Percentiles rank a stretch among this genome's conserved stretches.
These are phyloP conservation scores for Ascidia mentula DNA, from an alignment of 23 tunicate species.

Conservation along the genomic window DNA sequence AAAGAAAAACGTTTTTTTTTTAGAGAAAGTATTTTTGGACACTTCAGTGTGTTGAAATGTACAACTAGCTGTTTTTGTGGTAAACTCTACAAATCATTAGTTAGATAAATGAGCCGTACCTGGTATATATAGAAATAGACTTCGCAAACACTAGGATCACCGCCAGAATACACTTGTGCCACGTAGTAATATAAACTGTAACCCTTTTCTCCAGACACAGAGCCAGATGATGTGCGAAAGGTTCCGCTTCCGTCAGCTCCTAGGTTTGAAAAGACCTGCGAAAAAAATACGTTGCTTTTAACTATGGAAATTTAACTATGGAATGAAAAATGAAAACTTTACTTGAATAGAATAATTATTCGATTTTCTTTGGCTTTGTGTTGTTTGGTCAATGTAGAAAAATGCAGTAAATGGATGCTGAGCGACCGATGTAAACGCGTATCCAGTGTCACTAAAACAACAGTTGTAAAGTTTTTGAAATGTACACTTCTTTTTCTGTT, in stretches of 20 bases:
- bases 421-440: neutral
- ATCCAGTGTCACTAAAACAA: neutral
- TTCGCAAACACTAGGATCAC: neutral
- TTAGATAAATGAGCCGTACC: neutral
- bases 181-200: neutral
- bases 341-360: no score
- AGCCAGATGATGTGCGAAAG: neutral
- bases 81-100: no score
- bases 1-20: no score
- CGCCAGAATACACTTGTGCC: neutral
- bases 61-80: no score
- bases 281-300: no score
- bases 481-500: no score
- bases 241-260: neutral
- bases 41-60: no score
- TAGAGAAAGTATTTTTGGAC: no score
- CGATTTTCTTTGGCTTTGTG: no score
- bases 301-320: no score
- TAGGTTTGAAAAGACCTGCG: neutral
- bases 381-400: neutral
- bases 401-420: neutral
- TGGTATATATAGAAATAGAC: neutral
- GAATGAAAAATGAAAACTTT: no score
- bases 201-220: neutral
- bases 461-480: no score